Base-by-base conservation (phyloP, 2,113 vertebrate species). In the Salvelinus fontinalis region DNA sequence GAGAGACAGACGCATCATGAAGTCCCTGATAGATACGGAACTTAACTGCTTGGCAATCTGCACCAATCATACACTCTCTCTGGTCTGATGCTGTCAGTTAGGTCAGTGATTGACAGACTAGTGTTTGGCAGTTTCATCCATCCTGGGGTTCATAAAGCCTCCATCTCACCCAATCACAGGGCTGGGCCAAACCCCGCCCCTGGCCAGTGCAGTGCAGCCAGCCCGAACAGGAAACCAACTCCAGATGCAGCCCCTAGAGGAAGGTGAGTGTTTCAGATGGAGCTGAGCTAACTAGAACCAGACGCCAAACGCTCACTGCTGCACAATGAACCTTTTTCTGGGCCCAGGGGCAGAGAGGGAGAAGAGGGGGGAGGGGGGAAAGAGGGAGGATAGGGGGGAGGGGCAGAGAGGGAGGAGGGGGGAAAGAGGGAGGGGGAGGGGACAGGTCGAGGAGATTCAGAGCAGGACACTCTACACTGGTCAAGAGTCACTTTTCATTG, bases 171-270 rank as follows among this genome's bases (percentile, higher is more conserved):
- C 93, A 94, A 93, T 93, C 87, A 79, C 77, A 71, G 66, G 79
- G 81, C 59, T 0, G 51, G 71, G 82, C 85, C 87, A 90, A 90
- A 88, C 87, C 85, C 89, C 90, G 83, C 91, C 92, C 75, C 75
- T 78, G 79, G 81, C 76, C 59, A 24, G 59, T 7, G n/a, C 82
- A 57, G 84, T 77, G 13, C 70, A 81, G 86, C 82, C 84, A 69
- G 79, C 79, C 83, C 66, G 68, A 85, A 91, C 93, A 94, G 93
- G 93, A 94, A 94, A 94, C 91, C 84, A 93, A 85, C 84, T 93
- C 93, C 93, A 94, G 93, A 93, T 94, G 93, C 86, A 90, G 81
- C 84, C 91, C 92, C 90, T 90, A 90, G 90, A 93, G 93, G 91
- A 91, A 91, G 91, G 90, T 91, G 91, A 92, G 85, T 84, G 87